Conservation (phyloP, 2,888 invertebrate genomes). For the Drosophila paucipuncta region DNA sequence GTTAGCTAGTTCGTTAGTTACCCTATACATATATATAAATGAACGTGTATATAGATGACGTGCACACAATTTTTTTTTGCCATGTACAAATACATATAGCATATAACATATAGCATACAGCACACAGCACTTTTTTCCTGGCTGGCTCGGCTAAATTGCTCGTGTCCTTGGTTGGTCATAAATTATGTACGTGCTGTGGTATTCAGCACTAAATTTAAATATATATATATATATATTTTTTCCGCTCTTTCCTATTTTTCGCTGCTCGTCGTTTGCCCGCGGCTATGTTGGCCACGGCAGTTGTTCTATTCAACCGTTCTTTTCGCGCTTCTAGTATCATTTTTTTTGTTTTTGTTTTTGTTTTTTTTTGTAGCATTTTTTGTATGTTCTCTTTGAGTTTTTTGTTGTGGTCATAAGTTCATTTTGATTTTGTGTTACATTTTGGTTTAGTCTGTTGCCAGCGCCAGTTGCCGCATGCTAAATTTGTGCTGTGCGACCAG, state of each 20-base stretch:
- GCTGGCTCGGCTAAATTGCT: slow-evolving; percentile 77
- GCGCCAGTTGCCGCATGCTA: slow-evolving; percentile 59
- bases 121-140: slow-evolving; percentile 47
- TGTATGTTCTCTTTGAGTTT: slow-evolving; percentile 41
- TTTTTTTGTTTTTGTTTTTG: slow-evolving; percentile 2
- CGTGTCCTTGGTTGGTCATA: slow-evolving; percentile 82
- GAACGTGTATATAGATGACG: slow-evolving; percentile 7
- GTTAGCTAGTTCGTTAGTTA: slow-evolving; percentile 72
- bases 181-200: slow-evolving; percentile 82
- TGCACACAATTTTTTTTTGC: slow-evolving; percentile 27
- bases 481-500: slow-evolving; percentile 44
- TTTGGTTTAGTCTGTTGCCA: slow-evolving; percentile 71
- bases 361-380: slow-evolving; percentile 19
- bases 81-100: slow-evolving; percentile 6
- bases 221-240: slow-evolving; percentile 52
- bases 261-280: not conserved
- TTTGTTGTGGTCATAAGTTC: slow-evolving; percentile 77
- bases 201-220: slow-evolving; percentile 82
- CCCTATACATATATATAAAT: slow-evolving; percentile 28
- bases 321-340: slow-evolving; percentile 5
- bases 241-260: slow-evolving; percentile 15
- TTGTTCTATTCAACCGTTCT: slow-evolving; percentile 40
- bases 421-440: slow-evolving; percentile 78
- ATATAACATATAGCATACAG: slow-evolving; percentile 7
- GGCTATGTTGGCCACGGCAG: slow-evolving; percentile 43